Base-by-base conservation (phyloP, 2,113 vertebrate species). In the Pipra filicauda region DNA sequence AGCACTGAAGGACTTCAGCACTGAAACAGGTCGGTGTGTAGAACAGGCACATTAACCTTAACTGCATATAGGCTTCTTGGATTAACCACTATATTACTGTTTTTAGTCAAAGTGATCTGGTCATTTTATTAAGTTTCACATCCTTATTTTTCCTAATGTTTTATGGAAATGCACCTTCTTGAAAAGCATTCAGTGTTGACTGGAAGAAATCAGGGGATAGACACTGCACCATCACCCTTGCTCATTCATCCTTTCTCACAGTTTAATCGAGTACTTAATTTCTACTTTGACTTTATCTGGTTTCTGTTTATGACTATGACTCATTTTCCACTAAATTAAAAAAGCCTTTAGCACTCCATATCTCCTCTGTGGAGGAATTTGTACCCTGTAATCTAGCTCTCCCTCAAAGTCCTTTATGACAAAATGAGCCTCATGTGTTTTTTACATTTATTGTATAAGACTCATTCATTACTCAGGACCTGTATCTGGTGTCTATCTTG, bases 251-350 rank as follows among this genome's bases (percentile, higher is more conserved):
- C 16, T 73, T 84, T 77, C 43, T 61, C 35, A 64, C 0, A 0
- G 0, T 74, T 69, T 55, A 84, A 95, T 21, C 0, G 0, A 86
- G 43, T 19, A 69, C 5, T 20, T 83, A 37, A 67, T 65, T 82
- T 76, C 66, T 82, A 20, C 43, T 92, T 89, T 0, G 1, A 59
- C 52, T 59, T 85, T 62, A 76, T 58, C 67, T 81, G n/a, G 54
- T 88, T 93, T 93, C 43, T 75, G 28, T 64, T 95, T 83, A 87
- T 62, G 65, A 61, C 43, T 82, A 19, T 75, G 81, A 81, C 30
- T 84, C 39, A 88, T 91, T 69, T 88, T 51, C 52, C 35, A 62
- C 69, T 33, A 59, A 70, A 73, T 49, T 80, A 23, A 74, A 78
- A 81, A 72, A 76, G 27, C 46, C 41, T 90, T 85, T 64, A 92